Evolutionary conservation across 2,113 vertebrate genomes (phyloP).

Genomic region (Myocastor coypus): DNA sequence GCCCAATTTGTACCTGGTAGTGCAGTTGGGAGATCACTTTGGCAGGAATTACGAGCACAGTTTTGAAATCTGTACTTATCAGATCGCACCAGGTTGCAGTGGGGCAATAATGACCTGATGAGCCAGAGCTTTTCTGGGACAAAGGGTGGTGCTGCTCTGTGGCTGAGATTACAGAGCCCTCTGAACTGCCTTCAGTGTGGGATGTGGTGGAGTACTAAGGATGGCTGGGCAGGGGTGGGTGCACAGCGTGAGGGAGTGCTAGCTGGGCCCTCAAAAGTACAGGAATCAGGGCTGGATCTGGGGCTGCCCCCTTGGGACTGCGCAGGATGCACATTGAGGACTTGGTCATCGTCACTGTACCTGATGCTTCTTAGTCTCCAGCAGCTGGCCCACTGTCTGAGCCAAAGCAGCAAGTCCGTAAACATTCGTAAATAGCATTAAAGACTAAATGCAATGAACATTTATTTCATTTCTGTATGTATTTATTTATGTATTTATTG

Average conservation of each 20-base stretch:
- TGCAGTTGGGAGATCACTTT: neutral
- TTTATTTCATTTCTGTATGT: neutral
- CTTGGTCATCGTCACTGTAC: neutral
- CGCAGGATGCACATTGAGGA: neutral
- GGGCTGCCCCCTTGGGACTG: neutral
- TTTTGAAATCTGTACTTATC: constrained; percentile 50
- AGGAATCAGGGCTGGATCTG: neutral
- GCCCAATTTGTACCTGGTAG: neutral
- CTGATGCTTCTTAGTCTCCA: neutral
- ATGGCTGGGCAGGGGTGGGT: neutral
- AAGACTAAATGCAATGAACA: neutral
- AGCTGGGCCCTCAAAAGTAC: neutral
- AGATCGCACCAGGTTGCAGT: neutral
- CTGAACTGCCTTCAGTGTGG: neutral
- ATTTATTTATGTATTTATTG: no score
- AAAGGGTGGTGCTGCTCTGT: constrained; percentile 25
- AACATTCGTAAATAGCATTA: neutral
- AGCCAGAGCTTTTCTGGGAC: neutral
- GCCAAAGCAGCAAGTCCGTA: neutral
- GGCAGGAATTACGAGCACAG: neutral
- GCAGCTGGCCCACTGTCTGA: neutral
- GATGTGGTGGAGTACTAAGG: neutral
- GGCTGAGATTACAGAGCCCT: neutral
- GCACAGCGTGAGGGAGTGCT: accelerated
- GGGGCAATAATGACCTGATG: neutral